phyloP scores from a whole-genome alignment of 2,888 invertebrate genomes.

The Micoletzkya japonica region DNA sequence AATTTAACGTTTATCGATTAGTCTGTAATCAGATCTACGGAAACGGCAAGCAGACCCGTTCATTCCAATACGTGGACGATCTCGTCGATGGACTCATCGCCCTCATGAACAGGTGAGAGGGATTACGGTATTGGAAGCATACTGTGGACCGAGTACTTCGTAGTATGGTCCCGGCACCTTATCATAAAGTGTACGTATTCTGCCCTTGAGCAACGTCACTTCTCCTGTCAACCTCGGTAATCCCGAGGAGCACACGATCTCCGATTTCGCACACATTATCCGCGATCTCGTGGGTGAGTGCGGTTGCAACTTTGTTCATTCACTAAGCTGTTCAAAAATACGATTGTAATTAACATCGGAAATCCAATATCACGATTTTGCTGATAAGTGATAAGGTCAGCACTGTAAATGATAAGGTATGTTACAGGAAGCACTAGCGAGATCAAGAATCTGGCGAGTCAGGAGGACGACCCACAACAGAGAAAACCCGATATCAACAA shows the following conservation, averaged over 20 bases:
- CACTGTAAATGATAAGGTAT: background rate
- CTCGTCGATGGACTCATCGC: conserved; percentile 89
- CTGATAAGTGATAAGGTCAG: too few relatives aligned
- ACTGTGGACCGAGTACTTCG: too few relatives aligned
- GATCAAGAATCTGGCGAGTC: conserved; percentile 81
- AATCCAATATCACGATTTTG: too few relatives aligned
- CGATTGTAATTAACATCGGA: too few relatives aligned
- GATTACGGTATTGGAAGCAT: too few relatives aligned
- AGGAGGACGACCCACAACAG: conserved; percentile 93
- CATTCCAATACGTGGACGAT: conserved; percentile 97
- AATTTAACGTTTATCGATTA: background rate
- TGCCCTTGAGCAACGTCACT: conserved; percentile 79
- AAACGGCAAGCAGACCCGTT: conserved; percentile 75
- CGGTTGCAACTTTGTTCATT: conserved; percentile 64
- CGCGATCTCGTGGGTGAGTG: conserved; percentile 67
- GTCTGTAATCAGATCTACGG: conserved; percentile 68
- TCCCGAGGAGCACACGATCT: conserved; percentile 94
- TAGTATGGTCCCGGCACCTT: background rate
- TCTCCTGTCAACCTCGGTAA: conserved; percentile 94
- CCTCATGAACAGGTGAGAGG: conserved; percentile 83
- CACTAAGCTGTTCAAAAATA: too few relatives aligned
- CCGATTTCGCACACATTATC: conserved; percentile 72
- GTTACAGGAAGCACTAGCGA: conserved; percentile 81
- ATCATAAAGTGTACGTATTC: background rate
- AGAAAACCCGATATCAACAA: conserved; percentile 89